Percentiles rank a stretch among this genome's conserved stretches.
Evolutionary conservation across 2,797 vertebrate genomes (phyloP).

Genomic region (Coranthus polyacanthus): DNA sequence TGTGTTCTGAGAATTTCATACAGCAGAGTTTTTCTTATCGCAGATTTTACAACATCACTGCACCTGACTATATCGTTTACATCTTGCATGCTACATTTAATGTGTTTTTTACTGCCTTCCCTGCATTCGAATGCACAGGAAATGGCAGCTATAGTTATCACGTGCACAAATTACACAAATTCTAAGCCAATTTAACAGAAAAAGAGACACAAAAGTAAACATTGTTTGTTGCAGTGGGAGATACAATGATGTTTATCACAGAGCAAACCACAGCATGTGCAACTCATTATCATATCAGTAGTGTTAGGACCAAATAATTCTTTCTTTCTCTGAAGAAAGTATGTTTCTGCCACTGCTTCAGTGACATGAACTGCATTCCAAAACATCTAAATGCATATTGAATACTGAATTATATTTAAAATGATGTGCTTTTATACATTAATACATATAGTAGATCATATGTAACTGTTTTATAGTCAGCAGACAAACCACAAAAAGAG

Average conservation of each 20-base stretch:
- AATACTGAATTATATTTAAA: neutral
- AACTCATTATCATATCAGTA: constrained; percentile 62
- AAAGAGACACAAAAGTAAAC: neutral
- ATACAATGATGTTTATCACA: constrained; percentile 14
- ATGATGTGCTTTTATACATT: neutral
- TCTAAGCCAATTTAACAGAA: constrained; percentile 8
- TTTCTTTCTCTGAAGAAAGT: neutral
- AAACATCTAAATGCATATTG: constrained; percentile 3
- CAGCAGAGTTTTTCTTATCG: constrained; percentile 7
- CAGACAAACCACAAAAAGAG: constrained; percentile 12
- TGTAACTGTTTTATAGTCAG: neutral
- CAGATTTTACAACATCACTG: constrained; percentile 28
- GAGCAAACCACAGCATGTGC: constrained; percentile 24
- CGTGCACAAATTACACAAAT: constrained; percentile 1
- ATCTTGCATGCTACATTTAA: constrained; percentile 15
- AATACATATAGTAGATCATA: neutral
- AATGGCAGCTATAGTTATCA: neutral
- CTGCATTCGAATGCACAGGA: neutral
- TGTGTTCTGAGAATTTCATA: constrained; percentile 28
- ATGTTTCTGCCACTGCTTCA: neutral
- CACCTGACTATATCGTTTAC: constrained; percentile 23
- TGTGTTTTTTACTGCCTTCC: neutral
- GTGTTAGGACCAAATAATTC: constrained; percentile 33
- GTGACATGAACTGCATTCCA: neutral
- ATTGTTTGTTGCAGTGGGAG: constrained; percentile 13